Conservation (phyloP, 2,797 vertebrate species). For the Onychomys leucogaster region DNA sequence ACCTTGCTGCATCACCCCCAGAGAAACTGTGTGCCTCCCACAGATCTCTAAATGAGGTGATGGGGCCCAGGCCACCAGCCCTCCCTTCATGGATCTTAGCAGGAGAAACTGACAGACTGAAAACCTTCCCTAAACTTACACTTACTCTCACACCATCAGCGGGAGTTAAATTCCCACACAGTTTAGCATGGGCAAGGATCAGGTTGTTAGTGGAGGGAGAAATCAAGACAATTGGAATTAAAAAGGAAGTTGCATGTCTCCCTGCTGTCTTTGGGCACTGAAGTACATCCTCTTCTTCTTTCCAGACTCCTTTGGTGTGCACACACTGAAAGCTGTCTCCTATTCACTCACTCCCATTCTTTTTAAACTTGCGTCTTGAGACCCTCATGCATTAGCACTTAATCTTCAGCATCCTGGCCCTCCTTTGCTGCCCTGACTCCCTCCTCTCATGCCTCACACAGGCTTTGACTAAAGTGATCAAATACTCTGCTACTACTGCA, state of each 20-base stretch:
- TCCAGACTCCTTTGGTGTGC: not conserved
- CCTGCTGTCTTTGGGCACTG: no score
- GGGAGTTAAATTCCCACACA: conserved; percentile 50
- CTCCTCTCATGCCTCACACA: no score
- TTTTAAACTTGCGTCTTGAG: not conserved
- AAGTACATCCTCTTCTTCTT: not conserved
- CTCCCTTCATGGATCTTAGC: not conserved
- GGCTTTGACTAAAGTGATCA: not conserved
- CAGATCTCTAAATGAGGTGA: conserved; percentile 33
- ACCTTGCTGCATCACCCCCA: conserved; percentile 30
- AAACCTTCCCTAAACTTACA: conserved; percentile 46
- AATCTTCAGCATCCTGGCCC: not conserved
- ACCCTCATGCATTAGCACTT: no score
- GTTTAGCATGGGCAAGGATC: not conserved
- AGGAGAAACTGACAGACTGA: conserved; percentile 37
- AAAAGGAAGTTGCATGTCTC: not conserved
- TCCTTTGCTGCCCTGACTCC: no score
- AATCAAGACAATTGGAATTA: not conserved
- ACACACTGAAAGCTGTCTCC: not conserved
- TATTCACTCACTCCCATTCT: not conserved
- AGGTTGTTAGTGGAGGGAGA: conserved; percentile 1
- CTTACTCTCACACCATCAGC: conserved; percentile 57
- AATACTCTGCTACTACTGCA: not conserved
- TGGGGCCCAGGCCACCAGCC: not conserved
- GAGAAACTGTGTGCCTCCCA: conserved; percentile 39